A percentile compares a stretch with the other conserved stretches of the same genome.
phyloP scores from a whole-genome alignment of 2,888 invertebrate species.

The Zygothrica quintamaculata region DNA sequence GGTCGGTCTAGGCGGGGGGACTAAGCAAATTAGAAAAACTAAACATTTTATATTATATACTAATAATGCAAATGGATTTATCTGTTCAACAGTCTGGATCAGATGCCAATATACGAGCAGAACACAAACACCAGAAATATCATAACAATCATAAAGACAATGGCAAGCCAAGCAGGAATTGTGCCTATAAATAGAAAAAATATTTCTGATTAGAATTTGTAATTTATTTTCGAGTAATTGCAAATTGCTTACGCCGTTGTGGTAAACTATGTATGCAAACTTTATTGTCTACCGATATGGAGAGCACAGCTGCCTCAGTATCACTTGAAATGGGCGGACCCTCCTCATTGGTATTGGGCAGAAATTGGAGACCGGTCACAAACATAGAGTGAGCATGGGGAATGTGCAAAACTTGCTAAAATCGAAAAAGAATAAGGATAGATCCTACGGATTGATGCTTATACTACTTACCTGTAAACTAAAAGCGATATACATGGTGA shows the following conservation, averaged over 20 bases:
- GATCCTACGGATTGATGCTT: too few species aligned
- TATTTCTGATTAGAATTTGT: neutral
- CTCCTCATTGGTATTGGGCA: constrained; percentile 89
- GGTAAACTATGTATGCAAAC: constrained; percentile 95
- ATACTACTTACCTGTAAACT: constrained; percentile 90
- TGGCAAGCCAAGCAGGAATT: constrained; percentile 92
- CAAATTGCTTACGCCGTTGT: constrained; percentile 88
- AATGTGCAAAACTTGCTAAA: constrained; percentile 91
- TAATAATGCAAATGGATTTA: constrained; percentile 65
- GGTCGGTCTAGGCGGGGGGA: constrained; percentile 3
- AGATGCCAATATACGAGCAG: constrained; percentile 93
- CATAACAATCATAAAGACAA: constrained; percentile 90
- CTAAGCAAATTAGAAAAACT: constrained; percentile 32
- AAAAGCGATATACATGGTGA: constrained; percentile 95
- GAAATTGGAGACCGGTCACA: constrained; percentile 97
- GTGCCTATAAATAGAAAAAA: constrained; percentile 86
- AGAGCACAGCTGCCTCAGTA: constrained; percentile 94
- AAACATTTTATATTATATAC: constrained; percentile 50
- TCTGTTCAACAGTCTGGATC: constrained; percentile 52
- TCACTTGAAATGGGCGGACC: constrained; percentile 90
- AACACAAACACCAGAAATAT: constrained; percentile 91
- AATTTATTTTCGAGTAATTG: neutral
- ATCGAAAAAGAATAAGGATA: constrained; percentile 63
- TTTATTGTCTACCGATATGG: constrained; percentile 98
- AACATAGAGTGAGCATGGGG: constrained; percentile 96